Conservation (phyloP, 2,888 invertebrate species). For the Microctonus aethiopoides region DNA sequence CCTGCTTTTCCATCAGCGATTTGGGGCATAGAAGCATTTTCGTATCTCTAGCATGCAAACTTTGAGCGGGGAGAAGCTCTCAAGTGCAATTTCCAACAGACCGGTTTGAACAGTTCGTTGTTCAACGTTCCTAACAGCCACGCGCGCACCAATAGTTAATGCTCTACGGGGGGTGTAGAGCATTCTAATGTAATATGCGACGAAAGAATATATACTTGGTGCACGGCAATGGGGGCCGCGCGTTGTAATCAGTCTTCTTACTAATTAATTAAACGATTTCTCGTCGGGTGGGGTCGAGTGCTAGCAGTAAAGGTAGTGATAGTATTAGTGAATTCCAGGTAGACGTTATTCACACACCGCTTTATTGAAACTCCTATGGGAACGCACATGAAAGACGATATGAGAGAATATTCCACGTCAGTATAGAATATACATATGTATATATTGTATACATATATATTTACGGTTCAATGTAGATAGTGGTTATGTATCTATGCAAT, state of each 20-base stretch:
- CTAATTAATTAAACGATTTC: constrained; percentile 56
- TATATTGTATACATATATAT: too few species aligned
- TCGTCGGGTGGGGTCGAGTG: neutral
- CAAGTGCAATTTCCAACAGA: constrained; percentile 18
- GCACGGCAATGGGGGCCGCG: constrained; percentile 31
- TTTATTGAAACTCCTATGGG: constrained; percentile 4
- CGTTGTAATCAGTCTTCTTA: constrained; percentile 54
- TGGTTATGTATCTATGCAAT: neutral
- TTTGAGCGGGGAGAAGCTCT: neutral
- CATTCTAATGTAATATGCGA: neutral
- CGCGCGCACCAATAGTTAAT: neutral
- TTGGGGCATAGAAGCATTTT: neutral
- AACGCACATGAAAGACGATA: neutral
- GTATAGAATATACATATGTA: neutral
- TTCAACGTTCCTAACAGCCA: neutral
- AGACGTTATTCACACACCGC: neutral
- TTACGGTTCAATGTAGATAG: neutral
- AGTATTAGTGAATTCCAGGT: neutral
- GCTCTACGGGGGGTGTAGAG: too few species aligned
- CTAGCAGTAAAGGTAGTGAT: neutral
- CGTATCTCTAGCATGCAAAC: neutral
- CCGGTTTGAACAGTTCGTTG: neutral
- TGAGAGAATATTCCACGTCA: neutral
- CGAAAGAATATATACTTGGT: constrained; percentile 7
- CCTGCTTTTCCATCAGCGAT: neutral